These are phyloP conservation scores for Andrena marginata DNA, from an alignment of 2,888 invertebrate genomes.

Conservation along the genomic window DNA sequence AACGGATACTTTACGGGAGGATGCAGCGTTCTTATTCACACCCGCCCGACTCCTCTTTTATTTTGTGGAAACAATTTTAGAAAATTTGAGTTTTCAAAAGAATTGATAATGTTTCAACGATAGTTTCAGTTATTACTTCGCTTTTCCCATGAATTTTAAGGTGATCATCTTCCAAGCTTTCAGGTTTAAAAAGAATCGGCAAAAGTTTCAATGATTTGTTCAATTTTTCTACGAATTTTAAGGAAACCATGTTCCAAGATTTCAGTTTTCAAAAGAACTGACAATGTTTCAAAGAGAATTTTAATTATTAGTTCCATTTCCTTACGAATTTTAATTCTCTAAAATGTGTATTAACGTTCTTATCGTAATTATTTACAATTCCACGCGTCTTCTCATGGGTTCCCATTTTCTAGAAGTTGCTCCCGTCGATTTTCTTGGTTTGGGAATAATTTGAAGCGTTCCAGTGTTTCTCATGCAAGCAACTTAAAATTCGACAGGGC, in stretches of 20 bases:
- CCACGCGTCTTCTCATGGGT: too few relatives aligned
- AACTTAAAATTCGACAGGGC: neutral
- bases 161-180: too few relatives aligned
- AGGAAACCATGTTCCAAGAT: neutral
- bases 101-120: neutral
- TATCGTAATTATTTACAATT: too few relatives aligned
- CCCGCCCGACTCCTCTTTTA: neutral
- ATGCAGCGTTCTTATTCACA: constrained; percentile 41
- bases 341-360: too few relatives aligned
- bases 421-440: too few relatives aligned
- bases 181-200: too few relatives aligned
- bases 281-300: neutral
- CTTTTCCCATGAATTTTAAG: neutral
- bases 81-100: neutral
- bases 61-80: neutral
- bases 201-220: neutral
- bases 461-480: neutral
- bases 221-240: neutral
- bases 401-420: too few relatives aligned
- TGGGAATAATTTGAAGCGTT: too few relatives aligned
- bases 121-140: neutral
- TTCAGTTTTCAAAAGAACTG: neutral
- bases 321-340: neutral
- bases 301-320: neutral
- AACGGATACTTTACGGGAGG: constrained; percentile 78